A percentile compares a stretch with the other conserved stretches of the same genome.
Evolutionary conservation across 2,113 vertebrate species (phyloP).

Genomic region (Pachypanchax playfairii): DNA sequence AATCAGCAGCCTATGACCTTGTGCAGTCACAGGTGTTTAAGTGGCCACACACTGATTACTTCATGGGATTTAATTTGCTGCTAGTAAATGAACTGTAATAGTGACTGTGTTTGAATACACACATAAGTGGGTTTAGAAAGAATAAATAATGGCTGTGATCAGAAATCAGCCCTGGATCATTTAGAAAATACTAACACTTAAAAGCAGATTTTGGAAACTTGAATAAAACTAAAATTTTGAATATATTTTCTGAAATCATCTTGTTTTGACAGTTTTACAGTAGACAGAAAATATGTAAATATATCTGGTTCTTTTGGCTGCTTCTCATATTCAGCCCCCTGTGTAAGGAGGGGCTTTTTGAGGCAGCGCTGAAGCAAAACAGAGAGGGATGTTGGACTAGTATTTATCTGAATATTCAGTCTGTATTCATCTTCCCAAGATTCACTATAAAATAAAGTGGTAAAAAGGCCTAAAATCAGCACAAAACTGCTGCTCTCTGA

Average conservation of each 20-base stretch:
- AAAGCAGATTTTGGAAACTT: background rate
- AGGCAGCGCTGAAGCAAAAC: background rate
- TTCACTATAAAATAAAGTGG: too few species aligned
- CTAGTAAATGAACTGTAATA: background rate
- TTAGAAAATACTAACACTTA: background rate
- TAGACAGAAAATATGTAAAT: too few species aligned
- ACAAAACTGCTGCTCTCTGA: too few species aligned
- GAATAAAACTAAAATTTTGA: background rate
- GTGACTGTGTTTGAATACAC: background rate
- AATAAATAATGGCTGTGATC: background rate
- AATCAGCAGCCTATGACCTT: slow-evolving; percentile 50
- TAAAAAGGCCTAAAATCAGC: too few species aligned
- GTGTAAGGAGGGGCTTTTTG: too few species aligned
- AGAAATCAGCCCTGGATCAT: background rate
- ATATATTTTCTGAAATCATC: too few species aligned
- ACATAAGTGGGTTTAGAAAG: background rate
- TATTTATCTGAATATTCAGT: background rate
- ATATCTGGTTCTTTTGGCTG: too few species aligned
- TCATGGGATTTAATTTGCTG: slow-evolving; percentile 10
- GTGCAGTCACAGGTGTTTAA: slow-evolving; percentile 36
- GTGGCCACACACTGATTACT: slow-evolving; percentile 25
- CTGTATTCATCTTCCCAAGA: too few species aligned
- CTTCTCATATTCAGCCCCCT: too few species aligned
- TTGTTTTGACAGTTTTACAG: too few species aligned
- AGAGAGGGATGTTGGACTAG: background rate